Percentiles rank a stretch among this genome's conserved stretches.
Evolutionary conservation across 2,797 vertebrate species (phyloP).

Genomic region (Hydrolagus colliei): DNA sequence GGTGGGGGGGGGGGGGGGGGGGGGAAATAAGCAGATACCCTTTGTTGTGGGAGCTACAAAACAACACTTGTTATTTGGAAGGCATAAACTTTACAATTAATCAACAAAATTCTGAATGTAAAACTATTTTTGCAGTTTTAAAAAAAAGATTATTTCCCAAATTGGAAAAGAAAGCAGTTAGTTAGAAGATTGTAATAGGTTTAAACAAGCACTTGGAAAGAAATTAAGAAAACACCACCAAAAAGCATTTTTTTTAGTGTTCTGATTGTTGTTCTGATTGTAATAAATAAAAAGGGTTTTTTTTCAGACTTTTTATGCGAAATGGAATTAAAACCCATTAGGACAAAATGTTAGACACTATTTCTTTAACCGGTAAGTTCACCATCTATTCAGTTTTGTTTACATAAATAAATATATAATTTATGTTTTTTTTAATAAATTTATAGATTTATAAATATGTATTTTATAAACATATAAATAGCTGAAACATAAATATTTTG

Average conservation of each 20-base stretch:
- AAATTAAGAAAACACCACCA: neutral
- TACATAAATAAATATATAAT: conserved; percentile 99
- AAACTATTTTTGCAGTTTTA: no score
- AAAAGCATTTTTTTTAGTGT: neutral
- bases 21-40: no score
- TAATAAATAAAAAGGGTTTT: conserved; percentile 24
- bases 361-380: conserved; percentile 68
- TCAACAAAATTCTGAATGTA: no score
- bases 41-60: no score
- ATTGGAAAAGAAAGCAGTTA: neutral
- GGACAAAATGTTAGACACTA: conserved; percentile 83
- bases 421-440: conserved; percentile 99
- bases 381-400: conserved; percentile 75
- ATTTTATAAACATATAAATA: conserved; percentile 99
- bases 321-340: conserved; percentile 53
- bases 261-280: neutral
- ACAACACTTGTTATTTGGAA: no score
- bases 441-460: conserved; percentile 99
- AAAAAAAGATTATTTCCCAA: neutral
- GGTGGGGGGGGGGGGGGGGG: no score
- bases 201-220: neutral
- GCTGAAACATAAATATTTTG: conserved; percentile 99
- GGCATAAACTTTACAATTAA: no score
- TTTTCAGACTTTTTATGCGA: neutral
- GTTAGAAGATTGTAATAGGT: neutral